A percentile compares a stretch with the other conserved stretches of the same genome.
Evolutionary conservation across 2,797 vertebrate species (phyloP).

Genomic region (Eidolon dupreanum): DNA sequence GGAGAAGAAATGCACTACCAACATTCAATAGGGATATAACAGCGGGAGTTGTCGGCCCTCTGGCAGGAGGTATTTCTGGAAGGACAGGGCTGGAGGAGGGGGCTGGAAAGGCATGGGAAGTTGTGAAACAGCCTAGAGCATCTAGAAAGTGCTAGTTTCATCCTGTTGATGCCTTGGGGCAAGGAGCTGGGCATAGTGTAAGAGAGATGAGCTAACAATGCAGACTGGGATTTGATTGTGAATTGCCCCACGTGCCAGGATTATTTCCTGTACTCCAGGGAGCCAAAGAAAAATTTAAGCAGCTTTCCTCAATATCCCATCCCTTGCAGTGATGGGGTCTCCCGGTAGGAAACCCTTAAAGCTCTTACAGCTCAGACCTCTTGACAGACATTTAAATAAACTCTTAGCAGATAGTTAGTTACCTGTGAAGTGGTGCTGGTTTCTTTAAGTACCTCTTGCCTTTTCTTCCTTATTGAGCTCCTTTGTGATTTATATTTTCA

Average conservation of each 20-base stretch:
- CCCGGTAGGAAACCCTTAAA: neutral
- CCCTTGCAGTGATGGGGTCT: neutral
- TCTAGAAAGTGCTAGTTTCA: neutral
- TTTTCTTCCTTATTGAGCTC: neutral
- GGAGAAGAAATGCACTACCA: neutral
- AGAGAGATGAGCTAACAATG: neutral
- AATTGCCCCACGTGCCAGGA: too few relatives aligned
- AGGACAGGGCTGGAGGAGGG: neutral
- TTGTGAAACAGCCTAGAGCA: neutral
- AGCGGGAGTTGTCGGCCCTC: neutral
- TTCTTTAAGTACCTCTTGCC: neutral
- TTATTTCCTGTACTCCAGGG: neutral
- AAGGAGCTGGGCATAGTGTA: neutral
- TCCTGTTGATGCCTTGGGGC: neutral
- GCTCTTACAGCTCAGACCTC: neutral
- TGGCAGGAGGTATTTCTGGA: neutral
- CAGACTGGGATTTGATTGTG: neutral
- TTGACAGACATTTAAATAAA: neutral
- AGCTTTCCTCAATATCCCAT: neutral
- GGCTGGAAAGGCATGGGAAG: neutral
- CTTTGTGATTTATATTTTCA: conserved; percentile 5
- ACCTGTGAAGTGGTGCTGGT: neutral
- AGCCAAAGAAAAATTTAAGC: neutral
- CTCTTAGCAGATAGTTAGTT: neutral
- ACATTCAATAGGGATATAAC: rapidly evolving